Evolutionary conservation across 2,888 invertebrate genomes (phyloP).

Genomic region (Podotricha telesiphe): DNA sequence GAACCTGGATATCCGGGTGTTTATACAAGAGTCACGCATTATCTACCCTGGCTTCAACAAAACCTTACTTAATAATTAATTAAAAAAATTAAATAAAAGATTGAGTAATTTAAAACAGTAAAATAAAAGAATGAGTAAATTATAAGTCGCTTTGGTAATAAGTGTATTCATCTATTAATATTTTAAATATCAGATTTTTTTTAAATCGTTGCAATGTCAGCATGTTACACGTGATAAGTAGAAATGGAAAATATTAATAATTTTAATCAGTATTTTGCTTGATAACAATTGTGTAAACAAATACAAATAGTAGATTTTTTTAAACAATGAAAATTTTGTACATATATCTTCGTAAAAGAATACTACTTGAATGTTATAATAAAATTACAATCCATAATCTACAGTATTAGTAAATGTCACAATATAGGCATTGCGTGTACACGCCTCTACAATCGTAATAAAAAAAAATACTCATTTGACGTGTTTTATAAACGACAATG

Average conservation of each 20-base stretch:
- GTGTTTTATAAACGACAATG: neutral
- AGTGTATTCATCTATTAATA: too few species aligned
- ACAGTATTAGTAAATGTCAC: neutral
- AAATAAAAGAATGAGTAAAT: too few species aligned
- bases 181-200: neutral
- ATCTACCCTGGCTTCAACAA: constrained; percentile 87
- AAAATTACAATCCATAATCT: neutral
- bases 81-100: neutral
- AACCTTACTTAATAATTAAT: constrained; percentile 59
- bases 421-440: neutral
- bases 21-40: constrained; percentile 89
- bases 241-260: too few species aligned
- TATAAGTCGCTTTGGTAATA: too few species aligned
- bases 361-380: too few species aligned
- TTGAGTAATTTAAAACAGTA: too few species aligned
- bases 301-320: too few species aligned
- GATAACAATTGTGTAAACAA: too few species aligned
- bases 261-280: too few species aligned
- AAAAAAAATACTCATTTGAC: constrained; percentile 1
- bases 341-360: too few species aligned
- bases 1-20: constrained; percentile 93
- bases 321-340: too few species aligned
- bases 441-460: neutral
- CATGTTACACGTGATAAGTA: too few species aligned
- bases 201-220: neutral